Evolutionary conservation across 2,797 vertebrate species (phyloP).

Genomic region (Crypturellus tataupa): DNA sequence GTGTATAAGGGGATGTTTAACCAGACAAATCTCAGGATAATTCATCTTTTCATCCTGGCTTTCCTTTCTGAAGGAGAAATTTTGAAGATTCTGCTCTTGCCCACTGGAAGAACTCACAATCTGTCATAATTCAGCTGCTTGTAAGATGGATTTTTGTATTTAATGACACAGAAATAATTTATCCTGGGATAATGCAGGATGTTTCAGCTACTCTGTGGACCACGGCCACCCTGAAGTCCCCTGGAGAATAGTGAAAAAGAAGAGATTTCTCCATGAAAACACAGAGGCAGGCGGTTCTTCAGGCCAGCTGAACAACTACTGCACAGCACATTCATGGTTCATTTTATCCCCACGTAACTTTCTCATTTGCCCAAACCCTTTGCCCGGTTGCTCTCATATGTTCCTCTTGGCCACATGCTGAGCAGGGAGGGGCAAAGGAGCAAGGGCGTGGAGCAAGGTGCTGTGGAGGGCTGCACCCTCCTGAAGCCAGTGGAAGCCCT

Average conservation of each 20-base stretch:
- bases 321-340: neutral
- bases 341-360: neutral
- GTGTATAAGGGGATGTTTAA: neutral
- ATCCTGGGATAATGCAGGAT: neutral
- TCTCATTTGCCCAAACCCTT: neutral
- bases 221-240: neutral
- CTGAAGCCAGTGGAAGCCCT: rapidly evolving
- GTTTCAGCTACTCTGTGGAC: neutral
- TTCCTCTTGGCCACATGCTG: neutral
- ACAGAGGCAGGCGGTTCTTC: rapidly evolving
- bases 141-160: neutral
- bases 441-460: neutral
- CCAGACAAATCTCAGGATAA: neutral
- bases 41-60: neutral
- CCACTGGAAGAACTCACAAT: neutral
- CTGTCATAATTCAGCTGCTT: neutral
- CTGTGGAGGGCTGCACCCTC: neutral
- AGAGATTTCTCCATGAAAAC: neutral
- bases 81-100: neutral
- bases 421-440: neutral
- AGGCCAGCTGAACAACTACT: neutral
- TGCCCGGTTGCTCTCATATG: neutral
- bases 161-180: neutral
- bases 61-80: neutral
- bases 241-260: neutral